These are phyloP conservation scores for Sepiola atlantica DNA, from an alignment of 2,888 invertebrate genomes.

Conservation along the genomic window DNA sequence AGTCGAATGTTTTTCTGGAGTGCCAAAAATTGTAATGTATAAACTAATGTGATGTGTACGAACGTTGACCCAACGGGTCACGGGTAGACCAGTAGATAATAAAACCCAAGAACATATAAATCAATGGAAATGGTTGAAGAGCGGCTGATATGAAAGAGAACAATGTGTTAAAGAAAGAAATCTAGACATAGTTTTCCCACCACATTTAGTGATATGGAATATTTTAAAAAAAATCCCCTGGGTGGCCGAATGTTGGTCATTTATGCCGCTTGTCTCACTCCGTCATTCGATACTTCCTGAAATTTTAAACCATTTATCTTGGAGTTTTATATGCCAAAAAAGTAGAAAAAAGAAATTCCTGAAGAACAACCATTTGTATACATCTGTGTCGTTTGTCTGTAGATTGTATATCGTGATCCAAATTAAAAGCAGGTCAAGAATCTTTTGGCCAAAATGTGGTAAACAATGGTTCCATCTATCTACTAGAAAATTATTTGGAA, in stretches of 20 bases:
- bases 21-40: too few species aligned
- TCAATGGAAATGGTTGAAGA: neutral
- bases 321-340: neutral
- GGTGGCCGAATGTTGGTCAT: neutral
- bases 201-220: neutral
- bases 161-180: neutral
- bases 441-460: neutral
- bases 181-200: neutral
- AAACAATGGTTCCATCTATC: too few species aligned
- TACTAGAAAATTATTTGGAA: too few species aligned
- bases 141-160: neutral
- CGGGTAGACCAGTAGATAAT: too few species aligned
- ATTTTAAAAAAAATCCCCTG: neutral
- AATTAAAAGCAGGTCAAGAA: neutral
- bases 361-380: neutral
- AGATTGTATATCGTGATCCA: neutral
- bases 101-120: too few species aligned
- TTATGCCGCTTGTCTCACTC: neutral
- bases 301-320: neutral
- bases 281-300: neutral
- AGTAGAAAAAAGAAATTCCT: too few species aligned
- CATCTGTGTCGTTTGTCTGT: neutral
- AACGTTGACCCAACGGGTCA: too few species aligned
- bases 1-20: too few species aligned
- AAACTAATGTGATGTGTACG: too few species aligned